Percentiles rank a stretch among this genome's conserved stretches.
Evolutionary conservation across 1,140 invertebrate species (phyloP).

Genomic region (Pteromalus puparum): DNA sequence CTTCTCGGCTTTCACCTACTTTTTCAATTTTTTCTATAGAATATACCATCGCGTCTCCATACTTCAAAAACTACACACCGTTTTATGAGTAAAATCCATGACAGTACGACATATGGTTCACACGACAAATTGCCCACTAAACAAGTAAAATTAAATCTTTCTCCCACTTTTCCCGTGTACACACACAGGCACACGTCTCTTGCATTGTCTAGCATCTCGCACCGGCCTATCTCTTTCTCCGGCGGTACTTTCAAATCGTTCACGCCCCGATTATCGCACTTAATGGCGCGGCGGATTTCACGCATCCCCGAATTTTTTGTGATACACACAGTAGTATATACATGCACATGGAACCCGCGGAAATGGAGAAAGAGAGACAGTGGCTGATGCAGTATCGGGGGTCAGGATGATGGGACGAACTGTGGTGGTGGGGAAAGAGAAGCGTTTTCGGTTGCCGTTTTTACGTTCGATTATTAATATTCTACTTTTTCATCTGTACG

Average conservation of each 20-base stretch:
- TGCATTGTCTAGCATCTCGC: conserved; percentile 18
- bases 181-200: not conserved
- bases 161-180: not conserved
- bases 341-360: conserved; percentile 11
- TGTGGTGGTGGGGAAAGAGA: conserved; percentile 4
- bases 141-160: conserved; percentile 19
- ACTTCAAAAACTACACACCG: not conserved
- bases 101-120: conserved; percentile 1
- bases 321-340: conserved; percentile 25
- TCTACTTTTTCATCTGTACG: no score
- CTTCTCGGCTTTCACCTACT: not conserved
- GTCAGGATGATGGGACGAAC: conserved; percentile 30
- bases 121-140: not conserved
- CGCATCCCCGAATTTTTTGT: conserved; percentile 73
- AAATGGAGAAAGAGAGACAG: conserved; percentile 51
- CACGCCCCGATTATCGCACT: conserved; percentile 70
- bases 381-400: conserved; percentile 30
- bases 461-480: not conserved
- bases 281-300: conserved; percentile 70
- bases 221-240: conserved; percentile 19
- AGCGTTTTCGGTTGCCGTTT: not conserved
- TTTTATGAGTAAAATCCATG: not conserved
- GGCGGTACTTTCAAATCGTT: conserved; percentile 60
- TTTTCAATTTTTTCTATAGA: not conserved
- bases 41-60: not conserved